Evolutionary conservation across 2,113 vertebrate species (phyloP), one percentile per base, ranked within the genome.

Genomic region (Boulengeromyrus knoepffleri): DNA sequence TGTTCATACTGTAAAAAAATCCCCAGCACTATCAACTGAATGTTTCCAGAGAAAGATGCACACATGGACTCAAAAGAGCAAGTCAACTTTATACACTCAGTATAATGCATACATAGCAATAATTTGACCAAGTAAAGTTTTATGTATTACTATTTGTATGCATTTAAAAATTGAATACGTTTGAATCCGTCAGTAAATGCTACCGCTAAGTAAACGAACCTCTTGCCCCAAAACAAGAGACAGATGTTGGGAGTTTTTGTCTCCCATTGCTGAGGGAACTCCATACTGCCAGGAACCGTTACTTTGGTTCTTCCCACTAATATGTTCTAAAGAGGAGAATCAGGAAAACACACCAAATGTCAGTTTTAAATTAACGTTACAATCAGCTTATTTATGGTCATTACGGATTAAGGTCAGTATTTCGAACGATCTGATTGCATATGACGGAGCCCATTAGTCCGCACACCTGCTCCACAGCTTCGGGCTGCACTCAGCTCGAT

Each of bases 1-100:
- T 94, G 92, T 52, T 93, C 89, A 90, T 19, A 45, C 88, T 89
- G 88, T 56, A 89, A 56, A 70, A 58, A 24, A 19, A 46, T n/a
- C 46, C 45, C 84, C 84, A 86, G n/a, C 24, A 50, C 84, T 86
- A 31, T 49, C 24, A 86, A 24, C 24, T 49, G 21, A 50, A 49
- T 85, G 39, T 24, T 85, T 9, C 46, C 42, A 84, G 80, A 84
- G 42, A 84, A 84, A 84, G 15, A 21, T 46, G 8, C 42, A 74
- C 66, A 74, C 31, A 17, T 15, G 27, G 13, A 70, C 62, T 70
- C 62, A 70, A 27, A 70, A 70, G n/a, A 80, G n/a, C 31, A 36
- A 19, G 74, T 80, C 15, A 66, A 66, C 62, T 31, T 70, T 70
- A 70, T 70, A 70, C 62, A 13, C 62, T 70, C 10, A 31, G n/a